These are phyloP conservation scores for Malurus cyaneus DNA, from an alignment of 2,113 vertebrate genomes.

Conservation along the genomic window DNA sequence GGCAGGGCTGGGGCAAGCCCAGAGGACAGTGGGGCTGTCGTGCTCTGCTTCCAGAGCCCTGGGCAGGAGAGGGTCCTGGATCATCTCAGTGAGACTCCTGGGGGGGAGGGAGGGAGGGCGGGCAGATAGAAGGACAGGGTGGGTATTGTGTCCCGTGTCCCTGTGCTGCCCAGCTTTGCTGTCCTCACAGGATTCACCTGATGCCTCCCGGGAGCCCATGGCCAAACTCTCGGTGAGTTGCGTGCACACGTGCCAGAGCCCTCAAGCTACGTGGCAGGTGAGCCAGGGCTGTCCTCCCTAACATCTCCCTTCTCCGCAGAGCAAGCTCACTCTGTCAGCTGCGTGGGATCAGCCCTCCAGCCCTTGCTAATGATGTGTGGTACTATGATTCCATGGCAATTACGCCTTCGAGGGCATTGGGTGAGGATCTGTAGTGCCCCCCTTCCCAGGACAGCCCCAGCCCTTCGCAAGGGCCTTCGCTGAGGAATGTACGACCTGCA, in stretches of 20 bases:
- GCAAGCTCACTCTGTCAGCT: conserved; percentile 96
- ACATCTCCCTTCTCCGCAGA: conserved; percentile 70
- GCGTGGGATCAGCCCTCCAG: conserved; percentile 89
- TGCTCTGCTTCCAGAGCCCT: background rate
- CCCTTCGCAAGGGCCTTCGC: background rate
- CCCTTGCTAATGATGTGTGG: conserved; percentile 85
- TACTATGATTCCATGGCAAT: conserved; percentile 93
- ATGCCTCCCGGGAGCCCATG: conserved; percentile 86
- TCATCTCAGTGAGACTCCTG: background rate
- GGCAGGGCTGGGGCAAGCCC: background rate
- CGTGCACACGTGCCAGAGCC: background rate
- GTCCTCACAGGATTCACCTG: conserved; percentile 86
- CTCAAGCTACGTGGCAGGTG: accelerated
- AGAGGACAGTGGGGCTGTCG: background rate
- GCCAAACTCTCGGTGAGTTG: conserved; percentile 94
- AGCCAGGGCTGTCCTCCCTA: background rate
- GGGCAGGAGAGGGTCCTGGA: background rate
- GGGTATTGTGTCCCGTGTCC: background rate
- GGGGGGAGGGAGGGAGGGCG: too few species aligned
- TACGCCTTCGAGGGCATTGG: conserved; percentile 98
- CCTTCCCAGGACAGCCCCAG: background rate
- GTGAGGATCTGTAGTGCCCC: conserved; percentile 90
- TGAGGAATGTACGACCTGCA: conserved; percentile 68
- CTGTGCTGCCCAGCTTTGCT: background rate
- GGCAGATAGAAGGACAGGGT: background rate